Conservation (phyloP, 1,140 invertebrate species). For the Mactra quadrangularis region DNA sequence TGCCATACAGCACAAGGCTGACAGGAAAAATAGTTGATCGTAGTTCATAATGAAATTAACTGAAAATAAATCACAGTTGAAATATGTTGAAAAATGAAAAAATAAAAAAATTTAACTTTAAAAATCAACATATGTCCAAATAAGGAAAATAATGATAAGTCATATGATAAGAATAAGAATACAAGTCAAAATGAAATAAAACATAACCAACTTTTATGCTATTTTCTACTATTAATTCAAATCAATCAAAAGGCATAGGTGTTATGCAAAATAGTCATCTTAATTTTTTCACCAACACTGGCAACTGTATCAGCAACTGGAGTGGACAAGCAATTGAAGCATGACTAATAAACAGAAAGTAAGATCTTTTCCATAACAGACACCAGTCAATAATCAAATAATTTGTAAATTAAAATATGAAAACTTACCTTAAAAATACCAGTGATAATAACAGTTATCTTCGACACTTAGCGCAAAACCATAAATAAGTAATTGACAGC, state of each 20-base stretch:
- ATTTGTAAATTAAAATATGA: not conserved
- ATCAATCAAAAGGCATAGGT: too few species aligned
- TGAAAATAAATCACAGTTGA: conserved; percentile 24
- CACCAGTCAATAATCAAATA: not conserved
- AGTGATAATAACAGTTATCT: not conserved
- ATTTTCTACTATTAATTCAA: too few species aligned
- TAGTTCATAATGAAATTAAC: conserved; percentile 65
- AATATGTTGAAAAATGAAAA: too few species aligned
- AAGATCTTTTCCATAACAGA: not conserved
- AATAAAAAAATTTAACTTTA: too few species aligned
- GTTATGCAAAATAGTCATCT: too few species aligned
- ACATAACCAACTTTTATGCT: not conserved
- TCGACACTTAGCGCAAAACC: not conserved
- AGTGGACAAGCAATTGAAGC: too few species aligned
- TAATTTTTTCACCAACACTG: too few species aligned
- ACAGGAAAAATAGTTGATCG: conserved; percentile 68
- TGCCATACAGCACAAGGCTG: conserved; percentile 67
- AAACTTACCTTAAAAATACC: not conserved
- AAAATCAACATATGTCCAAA: not conserved
- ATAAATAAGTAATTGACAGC: not conserved
- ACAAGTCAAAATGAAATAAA: not conserved
- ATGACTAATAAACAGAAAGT: too few species aligned
- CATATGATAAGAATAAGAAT: not conserved
- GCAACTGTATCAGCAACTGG: too few species aligned
- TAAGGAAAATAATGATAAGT: not conserved